Base-by-base conservation (phyloP, 2,797 vertebrate genomes). In the Yasuhikotakia modesta region DNA sequence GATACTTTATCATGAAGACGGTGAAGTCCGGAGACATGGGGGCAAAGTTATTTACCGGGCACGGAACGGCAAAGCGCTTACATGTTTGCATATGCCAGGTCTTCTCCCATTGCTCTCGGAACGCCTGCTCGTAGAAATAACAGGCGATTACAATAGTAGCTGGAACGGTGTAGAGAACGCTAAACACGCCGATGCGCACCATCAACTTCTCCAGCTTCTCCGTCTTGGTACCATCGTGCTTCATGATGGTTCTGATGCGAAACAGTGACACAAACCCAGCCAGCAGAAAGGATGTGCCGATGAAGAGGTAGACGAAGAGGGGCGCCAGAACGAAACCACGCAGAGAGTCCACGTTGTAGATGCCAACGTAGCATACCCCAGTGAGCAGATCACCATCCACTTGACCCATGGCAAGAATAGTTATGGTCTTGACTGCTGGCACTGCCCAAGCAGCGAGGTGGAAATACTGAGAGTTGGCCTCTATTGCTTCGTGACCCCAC, bases 81-180 rank as follows among this genome's bases (percentile, higher is more conserved):
- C 97, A 99, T 5, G 94, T 98, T 86, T 97, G 97, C 87, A 96
- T 94, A 82, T 97, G 95, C 97, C 97, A 99, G 6, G 96, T 98
- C 79, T 94, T 94, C 91, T 99, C 95, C 97, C 97, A 99, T 64
- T 96, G 94, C 87, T 94, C 94, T n/a, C 97, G 93, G 87, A 98
- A 99, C 74, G 97, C 97, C 92, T 99, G 97, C 91, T 99, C 97
- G 0, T 99, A 99, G 92, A 99, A 99, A 85, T 97, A 98, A 73
- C 97, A 99, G 0, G 97, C 97, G 74, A 99, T 93, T 55, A 99
- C 97, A 10, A 99, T 96, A 83, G 97, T 99, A 85, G 97, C 97
- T 0, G 97, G 97, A 16, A 99, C 97, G 0, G 97, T 99, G 91
- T 99, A 99, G 43, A 99, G 95, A 53, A 99, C 97, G 0, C 95